A percentile compares a stretch with the other conserved stretches of the same genome.
These are phyloP conservation scores for Gryon sp. DNA, from an alignment of 1,140 invertebrate species.

Conservation along the genomic window DNA sequence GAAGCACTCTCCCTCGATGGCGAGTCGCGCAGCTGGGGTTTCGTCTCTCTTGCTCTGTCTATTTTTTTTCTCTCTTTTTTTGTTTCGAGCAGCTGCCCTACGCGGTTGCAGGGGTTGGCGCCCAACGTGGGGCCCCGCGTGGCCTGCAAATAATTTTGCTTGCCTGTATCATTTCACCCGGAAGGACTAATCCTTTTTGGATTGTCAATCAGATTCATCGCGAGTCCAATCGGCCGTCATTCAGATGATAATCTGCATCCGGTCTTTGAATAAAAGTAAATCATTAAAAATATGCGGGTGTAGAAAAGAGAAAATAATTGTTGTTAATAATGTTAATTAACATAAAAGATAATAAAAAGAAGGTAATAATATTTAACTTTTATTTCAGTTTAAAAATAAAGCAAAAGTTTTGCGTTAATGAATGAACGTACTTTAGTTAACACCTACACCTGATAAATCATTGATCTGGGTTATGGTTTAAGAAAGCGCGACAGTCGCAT, in stretches of 20 bases:
- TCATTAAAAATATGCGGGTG: too few relatives aligned
- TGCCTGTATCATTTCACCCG: conserved; percentile 59
- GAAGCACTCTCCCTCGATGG: conserved; percentile 65
- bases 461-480: conserved; percentile 36
- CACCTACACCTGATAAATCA: conserved; percentile 51
- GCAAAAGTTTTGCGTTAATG: too few relatives aligned
- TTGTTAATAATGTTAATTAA: too few relatives aligned
- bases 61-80: too few relatives aligned
- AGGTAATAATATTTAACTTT: too few relatives aligned
- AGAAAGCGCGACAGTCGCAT: conserved; percentile 17
- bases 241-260: too few relatives aligned
- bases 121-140: conserved; percentile 47
- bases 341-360: background rate
- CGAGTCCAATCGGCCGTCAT: conserved; percentile 36
- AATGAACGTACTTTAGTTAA: too few relatives aligned
- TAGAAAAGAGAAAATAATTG: too few relatives aligned
- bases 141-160: conserved; percentile 63
- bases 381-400: too few relatives aligned
- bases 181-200: conserved; percentile 73
- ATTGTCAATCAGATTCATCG: conserved; percentile 71
- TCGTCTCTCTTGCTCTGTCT: too few relatives aligned
- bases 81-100: conserved; percentile 73
- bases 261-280: too few relatives aligned
- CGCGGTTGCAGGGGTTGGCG: conserved; percentile 55
- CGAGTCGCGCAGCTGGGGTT: conserved; percentile 68